Percentiles rank a stretch among this genome's conserved stretches.
These are phyloP conservation scores for Colletes gigas DNA, from an alignment of 1,140 invertebrate species.

Conservation along the genomic window DNA sequence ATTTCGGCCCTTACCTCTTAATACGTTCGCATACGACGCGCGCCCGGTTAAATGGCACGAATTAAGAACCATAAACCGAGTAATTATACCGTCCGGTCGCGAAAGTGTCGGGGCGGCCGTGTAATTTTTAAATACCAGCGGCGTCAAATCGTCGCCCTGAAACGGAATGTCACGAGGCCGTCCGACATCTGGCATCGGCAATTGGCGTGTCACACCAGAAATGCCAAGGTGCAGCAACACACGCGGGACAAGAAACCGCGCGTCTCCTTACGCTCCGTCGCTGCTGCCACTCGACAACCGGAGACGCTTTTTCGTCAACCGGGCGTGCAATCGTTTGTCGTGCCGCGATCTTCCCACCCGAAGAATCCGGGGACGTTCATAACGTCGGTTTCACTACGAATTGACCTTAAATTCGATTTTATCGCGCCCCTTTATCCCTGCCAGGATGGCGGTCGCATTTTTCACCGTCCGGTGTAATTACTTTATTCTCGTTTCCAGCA, in stretches of 20 bases:
- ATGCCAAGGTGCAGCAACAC: constrained; percentile 55
- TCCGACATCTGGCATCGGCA: constrained; percentile 61
- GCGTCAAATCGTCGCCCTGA: constrained; percentile 64
- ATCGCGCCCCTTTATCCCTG: constrained; percentile 8
- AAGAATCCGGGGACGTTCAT: constrained; percentile 36
- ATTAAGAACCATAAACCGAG: constrained; percentile 42
- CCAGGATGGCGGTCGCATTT: not conserved
- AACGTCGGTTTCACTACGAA: constrained; percentile 31
- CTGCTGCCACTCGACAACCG: constrained; percentile 15
- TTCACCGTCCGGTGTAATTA: constrained; percentile 39
- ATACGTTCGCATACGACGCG: not conserved
- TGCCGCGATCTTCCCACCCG: constrained; percentile 33
- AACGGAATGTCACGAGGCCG: constrained; percentile 60
- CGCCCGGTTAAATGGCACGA: constrained; percentile 3
- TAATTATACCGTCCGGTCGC: constrained; percentile 21
- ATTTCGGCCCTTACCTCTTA: not conserved
- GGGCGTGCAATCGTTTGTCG: constrained; percentile 57
- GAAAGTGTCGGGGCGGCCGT: constrained; percentile 29
- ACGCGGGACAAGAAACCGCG: constrained; percentile 33
- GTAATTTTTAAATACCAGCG: constrained; percentile 59
- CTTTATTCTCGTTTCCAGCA: constrained; percentile 43
- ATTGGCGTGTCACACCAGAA: constrained; percentile 66
- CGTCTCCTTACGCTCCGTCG: constrained; percentile 37
- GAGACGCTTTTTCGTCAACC: constrained; percentile 51
- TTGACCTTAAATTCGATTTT: constrained; percentile 51